Evolutionary conservation across 2,888 invertebrate species (phyloP).

Genomic region (Patella caerulea): DNA sequence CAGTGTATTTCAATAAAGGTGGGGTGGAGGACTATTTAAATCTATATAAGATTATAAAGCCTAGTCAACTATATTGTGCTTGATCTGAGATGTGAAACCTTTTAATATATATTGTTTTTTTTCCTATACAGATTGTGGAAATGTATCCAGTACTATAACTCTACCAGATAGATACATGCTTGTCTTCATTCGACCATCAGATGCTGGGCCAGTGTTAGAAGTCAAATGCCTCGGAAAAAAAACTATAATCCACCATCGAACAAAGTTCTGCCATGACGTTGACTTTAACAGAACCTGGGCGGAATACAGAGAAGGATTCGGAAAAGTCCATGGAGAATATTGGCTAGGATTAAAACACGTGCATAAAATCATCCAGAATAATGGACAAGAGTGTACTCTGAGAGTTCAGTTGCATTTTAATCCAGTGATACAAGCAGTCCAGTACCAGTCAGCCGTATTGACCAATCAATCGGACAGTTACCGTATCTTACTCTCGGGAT

Average conservation of each 20-base stretch:
- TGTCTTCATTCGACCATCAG: neutral
- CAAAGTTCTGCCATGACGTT: neutral
- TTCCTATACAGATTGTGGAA: no score
- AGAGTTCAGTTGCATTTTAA: neutral
- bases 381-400: neutral
- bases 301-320: neutral
- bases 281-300: neutral
- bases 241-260: neutral
- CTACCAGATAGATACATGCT: no score
- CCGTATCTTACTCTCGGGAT: neutral
- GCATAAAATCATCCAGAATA: neutral
- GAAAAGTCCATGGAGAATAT: neutral
- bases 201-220: neutral
- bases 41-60: no score
- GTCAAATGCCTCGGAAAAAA: neutral
- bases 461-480: neutral
- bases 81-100: no score
- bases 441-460: neutral
- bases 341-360: slow-evolving; percentile 6
- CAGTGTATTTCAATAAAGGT: no score
- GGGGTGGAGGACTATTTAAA: no score
- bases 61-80: no score
- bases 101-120: no score
- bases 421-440: no score
- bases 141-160: no score